Evolutionary conservation across 2,113 vertebrate genomes (phyloP).

Genomic region (Craseonycteris thonglongyai): DNA sequence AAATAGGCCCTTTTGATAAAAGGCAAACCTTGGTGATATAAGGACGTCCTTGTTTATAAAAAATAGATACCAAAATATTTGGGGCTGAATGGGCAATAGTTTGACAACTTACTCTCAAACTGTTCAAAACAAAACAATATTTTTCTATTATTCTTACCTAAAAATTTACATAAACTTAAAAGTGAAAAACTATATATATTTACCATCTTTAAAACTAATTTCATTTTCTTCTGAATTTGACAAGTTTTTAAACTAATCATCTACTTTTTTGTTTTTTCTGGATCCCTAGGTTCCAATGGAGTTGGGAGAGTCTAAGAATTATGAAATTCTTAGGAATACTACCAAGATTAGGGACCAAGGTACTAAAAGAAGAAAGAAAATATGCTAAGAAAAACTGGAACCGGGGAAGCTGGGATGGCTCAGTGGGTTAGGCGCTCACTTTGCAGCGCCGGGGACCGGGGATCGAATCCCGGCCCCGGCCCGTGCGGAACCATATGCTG

Average conservation of each 20-base stretch:
- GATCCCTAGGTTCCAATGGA: not conserved
- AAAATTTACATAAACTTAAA: not conserved
- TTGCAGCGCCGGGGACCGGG: no score
- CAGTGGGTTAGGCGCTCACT: no score
- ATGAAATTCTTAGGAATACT: not conserved
- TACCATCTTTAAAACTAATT: not conserved
- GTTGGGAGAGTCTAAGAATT: not conserved
- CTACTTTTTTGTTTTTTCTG: not conserved
- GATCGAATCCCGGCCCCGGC: no score
- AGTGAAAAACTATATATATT: not conserved
- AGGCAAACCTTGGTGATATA: not conserved
- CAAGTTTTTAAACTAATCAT: not conserved
- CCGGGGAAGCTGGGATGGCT: no score
- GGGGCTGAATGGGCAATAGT: not conserved
- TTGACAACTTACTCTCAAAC: not conserved
- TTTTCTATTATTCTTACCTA: not conserved
- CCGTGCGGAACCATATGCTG: no score
- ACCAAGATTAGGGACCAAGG: not conserved
- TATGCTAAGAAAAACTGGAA: not conserved
- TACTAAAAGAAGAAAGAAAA: not conserved
- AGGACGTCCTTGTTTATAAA: not conserved
- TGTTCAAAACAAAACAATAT: not conserved
- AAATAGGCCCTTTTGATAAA: not conserved
- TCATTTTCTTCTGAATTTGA: constrained; percentile 9
- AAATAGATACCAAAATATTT: not conserved